Percentiles rank a stretch among this genome's conserved stretches.
Conservation (phyloP, 2,113 vertebrate species). For the Etheostoma cragini region DNA sequence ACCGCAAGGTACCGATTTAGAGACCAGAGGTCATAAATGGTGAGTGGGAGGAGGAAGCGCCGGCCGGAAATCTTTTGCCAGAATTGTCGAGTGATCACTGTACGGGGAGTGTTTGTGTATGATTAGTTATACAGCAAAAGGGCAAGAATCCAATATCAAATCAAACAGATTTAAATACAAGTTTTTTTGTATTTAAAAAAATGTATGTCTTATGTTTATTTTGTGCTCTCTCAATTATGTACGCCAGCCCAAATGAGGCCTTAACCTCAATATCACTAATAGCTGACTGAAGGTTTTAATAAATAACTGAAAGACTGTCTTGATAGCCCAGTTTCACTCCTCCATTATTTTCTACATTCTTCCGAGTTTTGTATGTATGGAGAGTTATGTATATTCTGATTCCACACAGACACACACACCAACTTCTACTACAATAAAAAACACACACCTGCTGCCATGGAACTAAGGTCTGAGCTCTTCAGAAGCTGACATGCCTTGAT, state of each 20-base stretch:
- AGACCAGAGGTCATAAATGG: constrained; percentile 60
- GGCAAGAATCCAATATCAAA: neutral
- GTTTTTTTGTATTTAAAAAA: neutral
- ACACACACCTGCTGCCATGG: constrained; percentile 25
- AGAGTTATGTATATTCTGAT: neutral
- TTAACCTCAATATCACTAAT: neutral
- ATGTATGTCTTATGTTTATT: neutral
- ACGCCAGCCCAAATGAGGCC: neutral
- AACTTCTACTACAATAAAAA: constrained; percentile 23
- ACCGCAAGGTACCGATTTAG: constrained; percentile 57
- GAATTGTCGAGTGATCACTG: constrained; percentile 13
- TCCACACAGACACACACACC: constrained; percentile 7
- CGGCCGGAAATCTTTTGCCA: constrained; percentile 2
- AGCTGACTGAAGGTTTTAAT: constrained; percentile 8
- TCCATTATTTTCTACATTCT: neutral
- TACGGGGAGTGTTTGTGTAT: neutral
- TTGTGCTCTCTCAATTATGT: neutral
- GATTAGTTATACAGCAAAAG: neutral
- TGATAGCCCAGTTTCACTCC: neutral
- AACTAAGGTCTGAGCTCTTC: constrained; percentile 49
- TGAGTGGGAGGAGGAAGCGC: neutral
- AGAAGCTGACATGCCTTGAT: constrained; percentile 51
- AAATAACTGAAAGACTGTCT: neutral
- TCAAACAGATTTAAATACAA: neutral
- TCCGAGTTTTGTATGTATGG: neutral